Evolutionary conservation across 2,888 invertebrate genomes (phyloP).

Genomic region (Cataglyphis rosenhaueri): DNA sequence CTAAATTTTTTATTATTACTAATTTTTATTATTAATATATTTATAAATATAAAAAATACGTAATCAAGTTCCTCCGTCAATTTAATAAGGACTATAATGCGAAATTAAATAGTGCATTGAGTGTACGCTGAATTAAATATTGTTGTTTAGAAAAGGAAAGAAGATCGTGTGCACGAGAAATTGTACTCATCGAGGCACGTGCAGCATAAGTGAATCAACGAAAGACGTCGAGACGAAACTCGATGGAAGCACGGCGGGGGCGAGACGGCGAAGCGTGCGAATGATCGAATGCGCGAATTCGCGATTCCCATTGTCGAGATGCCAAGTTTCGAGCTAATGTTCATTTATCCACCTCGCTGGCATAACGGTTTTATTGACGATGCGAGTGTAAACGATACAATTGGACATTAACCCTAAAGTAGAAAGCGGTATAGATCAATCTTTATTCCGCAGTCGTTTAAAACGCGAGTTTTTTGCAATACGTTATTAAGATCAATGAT

Average conservation of each 20-base stretch:
- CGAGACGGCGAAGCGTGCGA: slow-evolving; percentile 59
- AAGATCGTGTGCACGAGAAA: slow-evolving; percentile 37
- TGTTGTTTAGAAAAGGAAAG: background rate
- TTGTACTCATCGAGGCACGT: slow-evolving; percentile 39
- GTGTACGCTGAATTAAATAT: background rate
- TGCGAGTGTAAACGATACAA: slow-evolving; percentile 16
- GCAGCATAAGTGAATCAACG: slow-evolving; percentile 35
- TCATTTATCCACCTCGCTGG: slow-evolving; percentile 32
- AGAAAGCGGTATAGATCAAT: background rate
- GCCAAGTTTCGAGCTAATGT: slow-evolving; percentile 61
- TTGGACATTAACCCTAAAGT: slow-evolving; percentile 18
- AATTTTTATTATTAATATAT: background rate
- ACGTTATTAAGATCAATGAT: background rate
- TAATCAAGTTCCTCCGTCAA: background rate
- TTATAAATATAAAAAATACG: background rate
- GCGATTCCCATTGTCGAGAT: slow-evolving; percentile 31
- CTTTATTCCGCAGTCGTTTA: background rate
- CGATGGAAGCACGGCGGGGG: slow-evolving; percentile 42
- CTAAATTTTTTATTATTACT: background rate
- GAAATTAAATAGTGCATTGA: background rate
- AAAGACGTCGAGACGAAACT: slow-evolving; percentile 38
- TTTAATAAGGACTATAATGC: background rate
- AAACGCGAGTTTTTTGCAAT: slow-evolving; percentile 1
- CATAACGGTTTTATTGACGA: slow-evolving; percentile 36
- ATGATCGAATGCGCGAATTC: slow-evolving; percentile 54